Percentiles rank a stretch among this genome's conserved stretches.
phyloP scores from a whole-genome alignment of 53 echinoderm and acorn worm species.

The Temnopleurus reevesii region DNA sequence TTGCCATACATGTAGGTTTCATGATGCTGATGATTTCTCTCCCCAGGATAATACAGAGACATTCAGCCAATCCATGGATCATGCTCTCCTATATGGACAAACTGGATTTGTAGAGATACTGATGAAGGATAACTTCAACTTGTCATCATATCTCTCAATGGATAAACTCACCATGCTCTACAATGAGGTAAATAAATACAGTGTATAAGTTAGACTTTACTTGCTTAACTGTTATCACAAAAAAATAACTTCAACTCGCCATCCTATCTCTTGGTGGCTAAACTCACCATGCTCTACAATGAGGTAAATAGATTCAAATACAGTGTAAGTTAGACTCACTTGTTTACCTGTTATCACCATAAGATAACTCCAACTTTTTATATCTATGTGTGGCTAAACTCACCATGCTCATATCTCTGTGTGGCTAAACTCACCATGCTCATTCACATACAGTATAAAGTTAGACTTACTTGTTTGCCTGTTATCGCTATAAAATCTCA shows the following conservation, averaged over 20 bases:
- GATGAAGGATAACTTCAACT: neutral
- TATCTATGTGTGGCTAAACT: too few relatives aligned
- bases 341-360: too few relatives aligned
- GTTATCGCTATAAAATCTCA: too few relatives aligned
- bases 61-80: neutral
- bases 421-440: too few relatives aligned
- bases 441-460: too few relatives aligned
- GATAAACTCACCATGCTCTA: conserved; percentile 9
- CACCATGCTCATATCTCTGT: too few relatives aligned
- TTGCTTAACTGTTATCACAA: too few relatives aligned
- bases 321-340: too few relatives aligned
- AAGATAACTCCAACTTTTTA: too few relatives aligned
- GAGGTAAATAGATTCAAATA: neutral
- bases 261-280: neutral
- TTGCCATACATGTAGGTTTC: neutral
- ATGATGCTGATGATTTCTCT: neutral
- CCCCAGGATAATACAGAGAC: neutral
- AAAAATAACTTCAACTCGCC: neutral
- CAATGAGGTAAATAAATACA: neutral
- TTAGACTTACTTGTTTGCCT: too few relatives aligned
- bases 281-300: conserved; percentile 20
- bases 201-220: too few relatives aligned
- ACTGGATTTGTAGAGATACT: neutral
- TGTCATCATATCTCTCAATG: neutral
- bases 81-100: neutral